Percentiles rank a stretch among this genome's conserved stretches.
Conservation (phyloP, 2,888 invertebrate species). For the Callinectes sapidus region DNA sequence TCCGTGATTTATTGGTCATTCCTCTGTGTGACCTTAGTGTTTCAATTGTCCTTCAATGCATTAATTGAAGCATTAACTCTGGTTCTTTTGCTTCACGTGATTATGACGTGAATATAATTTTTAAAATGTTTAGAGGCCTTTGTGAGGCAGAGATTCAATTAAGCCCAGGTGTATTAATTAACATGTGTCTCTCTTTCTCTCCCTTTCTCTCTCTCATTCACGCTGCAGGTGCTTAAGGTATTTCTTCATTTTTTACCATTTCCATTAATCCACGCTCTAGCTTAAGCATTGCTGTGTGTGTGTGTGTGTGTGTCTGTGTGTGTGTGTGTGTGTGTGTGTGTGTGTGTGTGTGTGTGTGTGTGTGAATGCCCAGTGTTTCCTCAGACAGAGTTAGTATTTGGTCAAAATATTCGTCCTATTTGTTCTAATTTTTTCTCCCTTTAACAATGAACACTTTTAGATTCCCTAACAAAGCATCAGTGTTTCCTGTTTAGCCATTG, state of each 20-base stretch:
- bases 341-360: slow-evolving; percentile 39
- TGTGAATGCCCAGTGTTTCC: background rate
- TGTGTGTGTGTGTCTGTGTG: slow-evolving; percentile 38
- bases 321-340: slow-evolving; percentile 45
- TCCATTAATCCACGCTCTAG: background rate
- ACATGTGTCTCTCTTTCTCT: slow-evolving; percentile 45
- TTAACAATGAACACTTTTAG: background rate
- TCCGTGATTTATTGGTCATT: background rate
- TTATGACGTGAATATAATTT: background rate
- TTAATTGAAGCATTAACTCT: background rate
- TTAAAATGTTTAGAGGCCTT: background rate
- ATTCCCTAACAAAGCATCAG: background rate
- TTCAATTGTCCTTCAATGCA: background rate
- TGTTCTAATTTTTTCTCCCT: background rate
- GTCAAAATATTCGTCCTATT: background rate
- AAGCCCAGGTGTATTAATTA: slow-evolving; percentile 39
- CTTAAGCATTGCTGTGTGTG: background rate
- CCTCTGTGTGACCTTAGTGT: background rate
- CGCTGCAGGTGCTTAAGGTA: slow-evolving; percentile 76
- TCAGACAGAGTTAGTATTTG: background rate
- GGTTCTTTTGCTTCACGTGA: background rate
- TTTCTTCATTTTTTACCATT: slow-evolving; percentile 60
- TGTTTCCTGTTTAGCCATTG: background rate
- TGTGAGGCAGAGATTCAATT: slow-evolving; percentile 23
- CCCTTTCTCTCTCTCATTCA: slow-evolving; percentile 38